phyloP scores from a whole-genome alignment of 2,888 invertebrate genomes.

The Asteroscopus sphinx region DNA sequence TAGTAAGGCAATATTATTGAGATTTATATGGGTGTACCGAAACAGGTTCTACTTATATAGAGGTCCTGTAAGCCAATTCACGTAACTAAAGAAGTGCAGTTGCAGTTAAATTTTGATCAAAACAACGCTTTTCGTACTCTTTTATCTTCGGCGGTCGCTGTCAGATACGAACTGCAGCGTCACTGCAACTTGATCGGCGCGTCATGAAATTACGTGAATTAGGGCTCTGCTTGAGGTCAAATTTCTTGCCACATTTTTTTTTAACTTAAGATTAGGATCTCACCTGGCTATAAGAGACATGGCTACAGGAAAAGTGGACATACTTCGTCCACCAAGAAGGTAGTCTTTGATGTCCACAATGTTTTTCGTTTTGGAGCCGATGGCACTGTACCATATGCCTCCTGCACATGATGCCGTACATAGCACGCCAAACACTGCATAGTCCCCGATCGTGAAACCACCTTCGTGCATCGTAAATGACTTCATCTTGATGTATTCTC shows the following conservation, averaged over 20 bases:
- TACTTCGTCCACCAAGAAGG: constrained; percentile 93
- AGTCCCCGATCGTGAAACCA: constrained; percentile 84
- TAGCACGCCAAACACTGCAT: constrained; percentile 93
- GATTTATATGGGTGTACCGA: too few species aligned
- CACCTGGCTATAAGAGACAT: constrained; percentile 96
- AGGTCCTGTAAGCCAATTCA: too few species aligned
- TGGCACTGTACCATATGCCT: constrained; percentile 92
- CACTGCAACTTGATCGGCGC: too few species aligned
- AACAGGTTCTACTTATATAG: too few species aligned
- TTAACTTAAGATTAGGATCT: constrained; percentile 32
- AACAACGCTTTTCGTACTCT: too few species aligned
- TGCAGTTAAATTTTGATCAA: too few species aligned
- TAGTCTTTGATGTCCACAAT: constrained; percentile 92
- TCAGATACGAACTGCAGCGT: too few species aligned
- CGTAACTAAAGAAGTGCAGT: too few species aligned
- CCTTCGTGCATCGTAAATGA: constrained; percentile 81
- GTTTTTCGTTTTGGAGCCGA: constrained; percentile 87
- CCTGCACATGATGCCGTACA: constrained; percentile 93
- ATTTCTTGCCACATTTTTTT: not conserved
- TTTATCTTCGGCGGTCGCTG: too few species aligned
- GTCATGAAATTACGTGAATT: too few species aligned
- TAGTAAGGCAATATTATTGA: too few species aligned
- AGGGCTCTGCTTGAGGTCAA: too few species aligned
- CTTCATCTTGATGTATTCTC: constrained; percentile 59
- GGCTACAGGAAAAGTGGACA: constrained; percentile 95